Conservation (phyloP, 2,113 vertebrate species). For the Gopherus evgoodei region DNA sequence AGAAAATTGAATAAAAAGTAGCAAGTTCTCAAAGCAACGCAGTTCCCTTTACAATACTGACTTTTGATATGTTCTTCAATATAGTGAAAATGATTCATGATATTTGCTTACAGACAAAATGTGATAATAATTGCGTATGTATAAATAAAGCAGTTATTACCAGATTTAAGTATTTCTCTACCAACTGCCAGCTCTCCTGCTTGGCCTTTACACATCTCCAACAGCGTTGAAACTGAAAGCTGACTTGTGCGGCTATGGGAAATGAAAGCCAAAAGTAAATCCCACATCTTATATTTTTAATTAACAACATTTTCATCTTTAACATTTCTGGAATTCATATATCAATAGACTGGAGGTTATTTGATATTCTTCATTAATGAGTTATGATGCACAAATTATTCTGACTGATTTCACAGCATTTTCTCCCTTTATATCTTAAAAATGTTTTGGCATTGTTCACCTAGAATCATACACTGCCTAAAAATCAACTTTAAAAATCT, state of each 20-base stretch:
- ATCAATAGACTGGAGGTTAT: background rate
- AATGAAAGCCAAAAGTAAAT: background rate
- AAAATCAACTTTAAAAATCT: background rate
- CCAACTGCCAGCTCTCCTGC: slow-evolving; percentile 90
- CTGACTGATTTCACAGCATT: background rate
- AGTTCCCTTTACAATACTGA: background rate
- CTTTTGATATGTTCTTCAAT: background rate
- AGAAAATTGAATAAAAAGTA: background rate
- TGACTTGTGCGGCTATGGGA: slow-evolving; percentile 89
- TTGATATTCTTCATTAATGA: background rate
- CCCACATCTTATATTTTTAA: background rate
- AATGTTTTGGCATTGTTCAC: background rate
- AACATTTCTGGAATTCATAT: background rate
- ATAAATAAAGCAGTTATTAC: slow-evolving; percentile 73
- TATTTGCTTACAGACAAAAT: background rate
- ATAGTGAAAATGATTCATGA: background rate
- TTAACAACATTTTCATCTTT: background rate
- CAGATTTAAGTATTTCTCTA: slow-evolving; percentile 93
- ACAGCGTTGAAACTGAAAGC: slow-evolving; percentile 88
- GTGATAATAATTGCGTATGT: background rate
- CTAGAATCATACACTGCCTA: background rate
- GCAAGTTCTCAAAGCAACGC: background rate
- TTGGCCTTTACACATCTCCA: slow-evolving; percentile 93
- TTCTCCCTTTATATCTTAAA: background rate
- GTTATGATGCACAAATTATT: background rate